A percentile compares a stretch with the other conserved stretches of the same genome.
Conservation (phyloP, 1,140 invertebrate species). For the Tetraneura akinire region DNA sequence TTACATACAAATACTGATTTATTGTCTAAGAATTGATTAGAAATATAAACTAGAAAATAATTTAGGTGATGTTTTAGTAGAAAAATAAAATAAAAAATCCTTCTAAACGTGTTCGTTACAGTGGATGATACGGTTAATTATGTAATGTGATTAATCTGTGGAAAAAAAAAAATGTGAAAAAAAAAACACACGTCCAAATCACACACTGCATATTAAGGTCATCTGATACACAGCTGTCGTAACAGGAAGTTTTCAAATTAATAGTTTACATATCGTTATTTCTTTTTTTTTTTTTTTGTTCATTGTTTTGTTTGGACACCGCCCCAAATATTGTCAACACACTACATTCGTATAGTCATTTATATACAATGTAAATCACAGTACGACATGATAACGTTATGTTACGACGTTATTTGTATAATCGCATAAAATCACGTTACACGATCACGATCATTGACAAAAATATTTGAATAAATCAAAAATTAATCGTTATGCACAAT, state of each 20-base stretch:
- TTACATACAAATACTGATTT: too few species aligned
- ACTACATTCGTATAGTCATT: neutral
- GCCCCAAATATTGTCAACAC: slow-evolving; percentile 28
- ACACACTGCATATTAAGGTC: slow-evolving; percentile 1
- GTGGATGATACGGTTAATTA: neutral
- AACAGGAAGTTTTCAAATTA: slow-evolving; percentile 31
- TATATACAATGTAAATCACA: slow-evolving; percentile 2
- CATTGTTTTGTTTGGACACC: slow-evolving; percentile 29
- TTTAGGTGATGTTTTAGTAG: neutral
- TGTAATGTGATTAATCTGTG: slow-evolving; percentile 6
- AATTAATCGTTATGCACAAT: too few species aligned
- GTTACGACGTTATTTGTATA: neutral
- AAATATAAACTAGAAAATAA: neutral
- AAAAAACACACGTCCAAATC: neutral
- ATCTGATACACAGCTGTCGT: neutral
- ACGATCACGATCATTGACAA: too few species aligned
- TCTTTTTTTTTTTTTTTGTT: neutral
- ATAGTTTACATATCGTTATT: neutral
- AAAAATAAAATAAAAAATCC: neutral
- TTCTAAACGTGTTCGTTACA: slow-evolving; percentile 1
- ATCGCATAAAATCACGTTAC: neutral
- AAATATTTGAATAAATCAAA: too few species aligned
- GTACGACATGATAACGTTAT: slow-evolving; percentile 14
- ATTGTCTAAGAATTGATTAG: too few species aligned
- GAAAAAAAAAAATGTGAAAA: neutral